phyloP scores from a whole-genome alignment of 1,140 invertebrate species.

The Drosophila nebulosa region DNA sequence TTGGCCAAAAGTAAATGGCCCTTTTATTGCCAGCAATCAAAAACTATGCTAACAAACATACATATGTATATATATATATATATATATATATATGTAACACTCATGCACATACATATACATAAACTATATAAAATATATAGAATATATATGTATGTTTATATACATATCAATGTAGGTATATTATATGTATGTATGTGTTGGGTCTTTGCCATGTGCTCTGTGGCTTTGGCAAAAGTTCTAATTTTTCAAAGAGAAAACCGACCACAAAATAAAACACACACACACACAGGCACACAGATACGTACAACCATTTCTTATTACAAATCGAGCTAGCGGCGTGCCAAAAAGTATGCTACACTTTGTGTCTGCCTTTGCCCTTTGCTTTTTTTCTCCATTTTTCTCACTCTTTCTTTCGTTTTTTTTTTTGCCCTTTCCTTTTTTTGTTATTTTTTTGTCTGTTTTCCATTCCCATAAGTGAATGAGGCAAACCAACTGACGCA shows the following conservation, averaged over 20 bases:
- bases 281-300: neutral
- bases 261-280: constrained; percentile 57
- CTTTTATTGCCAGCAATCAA: constrained; percentile 70
- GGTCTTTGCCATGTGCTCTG: constrained; percentile 51
- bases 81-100: neutral
- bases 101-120: constrained; percentile 33
- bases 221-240: constrained; percentile 62
- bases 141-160: neutral
- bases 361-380: neutral
- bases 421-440: neutral
- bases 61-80: constrained; percentile 25
- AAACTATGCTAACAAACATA: constrained; percentile 55
- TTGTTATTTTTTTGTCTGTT: neutral
- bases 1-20: constrained; percentile 59
- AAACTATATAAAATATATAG: neutral
- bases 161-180: constrained; percentile 11
- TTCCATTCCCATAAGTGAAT: constrained; percentile 67
- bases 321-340: constrained; percentile 61
- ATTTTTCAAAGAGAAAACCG: constrained; percentile 58
- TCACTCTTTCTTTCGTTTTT: constrained; percentile 23
- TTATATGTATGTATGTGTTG: constrained; percentile 40
- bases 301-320: constrained; percentile 63
- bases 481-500: constrained; percentile 62
- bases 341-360: constrained; percentile 57
- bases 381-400: constrained; percentile 16